These are phyloP conservation scores for Atractosteus spatula DNA, from an alignment of 2,113 vertebrate species.

Conservation along the genomic window DNA sequence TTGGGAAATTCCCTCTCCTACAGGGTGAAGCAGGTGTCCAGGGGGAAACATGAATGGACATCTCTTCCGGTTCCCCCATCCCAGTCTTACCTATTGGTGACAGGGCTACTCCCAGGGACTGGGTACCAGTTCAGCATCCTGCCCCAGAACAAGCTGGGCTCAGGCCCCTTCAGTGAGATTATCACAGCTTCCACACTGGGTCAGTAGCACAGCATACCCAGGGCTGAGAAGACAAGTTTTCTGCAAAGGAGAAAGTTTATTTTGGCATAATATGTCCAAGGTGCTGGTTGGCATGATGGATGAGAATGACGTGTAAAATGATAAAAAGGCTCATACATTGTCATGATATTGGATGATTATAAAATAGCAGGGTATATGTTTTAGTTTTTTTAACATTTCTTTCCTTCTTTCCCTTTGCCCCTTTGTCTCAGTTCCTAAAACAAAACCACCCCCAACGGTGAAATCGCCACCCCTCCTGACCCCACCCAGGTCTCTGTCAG, in stretches of 20 bases:
- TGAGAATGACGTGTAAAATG: too few species aligned
- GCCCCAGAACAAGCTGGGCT: conserved; percentile 92
- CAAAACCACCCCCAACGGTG: conserved; percentile 59
- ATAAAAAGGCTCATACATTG: too few species aligned
- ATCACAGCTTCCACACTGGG: conserved; percentile 77
- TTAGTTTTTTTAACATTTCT: neutral
- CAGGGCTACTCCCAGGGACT: conserved; percentile 73
- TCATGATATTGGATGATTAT: neutral
- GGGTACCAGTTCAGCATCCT: conserved; percentile 93
- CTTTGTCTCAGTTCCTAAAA: conserved; percentile 64
- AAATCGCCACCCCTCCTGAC: conserved; percentile 59
- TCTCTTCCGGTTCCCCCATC: conserved; percentile 79
- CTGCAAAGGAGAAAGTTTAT: too few species aligned
- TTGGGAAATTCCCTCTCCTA: neutral
- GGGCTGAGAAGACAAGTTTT: too few species aligned
- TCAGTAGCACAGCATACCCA: conserved; percentile 46
- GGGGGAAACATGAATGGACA: conserved; percentile 86
- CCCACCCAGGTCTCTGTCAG: conserved; percentile 73
- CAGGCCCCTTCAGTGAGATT: conserved; percentile 94
- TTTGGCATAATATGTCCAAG: too few species aligned
- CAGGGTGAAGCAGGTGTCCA: conserved; percentile 77
- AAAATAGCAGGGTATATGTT: neutral
- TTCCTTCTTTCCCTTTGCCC: neutral
- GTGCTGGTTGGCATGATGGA: too few species aligned
- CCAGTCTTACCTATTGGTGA: conserved; percentile 75